A percentile compares a stretch with the other conserved stretches of the same genome.
These are phyloP conservation scores for Drosophila picticornis DNA, from an alignment of 2,888 invertebrate genomes.

Conservation along the genomic window DNA sequence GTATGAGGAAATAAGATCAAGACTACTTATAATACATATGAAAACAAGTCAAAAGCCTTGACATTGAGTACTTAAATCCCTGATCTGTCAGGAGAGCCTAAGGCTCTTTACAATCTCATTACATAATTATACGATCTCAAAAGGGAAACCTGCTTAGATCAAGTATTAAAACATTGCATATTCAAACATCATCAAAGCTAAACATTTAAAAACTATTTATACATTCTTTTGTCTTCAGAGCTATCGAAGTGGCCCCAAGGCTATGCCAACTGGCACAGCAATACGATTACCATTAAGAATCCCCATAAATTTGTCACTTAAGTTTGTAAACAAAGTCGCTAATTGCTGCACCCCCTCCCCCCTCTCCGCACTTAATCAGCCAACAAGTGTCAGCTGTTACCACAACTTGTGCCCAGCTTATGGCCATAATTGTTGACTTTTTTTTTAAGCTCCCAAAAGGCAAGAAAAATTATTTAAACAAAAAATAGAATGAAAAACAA, in stretches of 20 bases:
- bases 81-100: constrained; percentile 1
- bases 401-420: constrained; percentile 31
- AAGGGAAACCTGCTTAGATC: not conserved
- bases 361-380: not conserved
- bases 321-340: constrained; percentile 68
- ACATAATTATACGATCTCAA: constrained; percentile 1
- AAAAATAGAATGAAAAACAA: constrained; percentile 16
- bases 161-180: constrained; percentile 11
- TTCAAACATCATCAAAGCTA: constrained; percentile 8
- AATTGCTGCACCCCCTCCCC: constrained; percentile 56
- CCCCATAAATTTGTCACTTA: constrained; percentile 69
- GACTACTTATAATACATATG: not conserved
- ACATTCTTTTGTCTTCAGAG: constrained; percentile 20
- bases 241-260: constrained; percentile 42
- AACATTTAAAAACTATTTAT: constrained; percentile 32
- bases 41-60: not conserved
- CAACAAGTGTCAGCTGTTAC: not conserved
- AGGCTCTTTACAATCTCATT: not conserved
- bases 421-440: constrained; percentile 63
- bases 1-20: not conserved
- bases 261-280: constrained; percentile 43
- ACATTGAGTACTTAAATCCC: not conserved
- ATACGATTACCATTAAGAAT: constrained; percentile 63
- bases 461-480: constrained; percentile 25
- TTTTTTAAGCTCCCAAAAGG: constrained; percentile 37